Conservation (phyloP, 2,888 invertebrate genomes). For the Apamea sordens region DNA sequence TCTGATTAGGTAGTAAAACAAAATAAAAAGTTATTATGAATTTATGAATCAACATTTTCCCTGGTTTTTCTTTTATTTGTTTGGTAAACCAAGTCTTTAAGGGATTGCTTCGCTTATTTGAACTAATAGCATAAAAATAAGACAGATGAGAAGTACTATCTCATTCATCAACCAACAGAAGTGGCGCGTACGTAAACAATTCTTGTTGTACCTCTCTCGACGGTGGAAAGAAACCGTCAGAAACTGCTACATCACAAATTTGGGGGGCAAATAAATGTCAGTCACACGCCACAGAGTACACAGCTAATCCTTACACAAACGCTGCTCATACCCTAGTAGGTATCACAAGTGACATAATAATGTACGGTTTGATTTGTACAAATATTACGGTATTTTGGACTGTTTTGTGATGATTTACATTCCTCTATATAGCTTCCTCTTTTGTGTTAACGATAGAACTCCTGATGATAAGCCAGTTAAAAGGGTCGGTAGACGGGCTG, state of each 20-base stretch:
- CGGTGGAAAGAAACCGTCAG: constrained; percentile 42
- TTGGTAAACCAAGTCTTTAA: neutral
- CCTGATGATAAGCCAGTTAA: neutral
- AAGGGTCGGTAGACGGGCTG: neutral
- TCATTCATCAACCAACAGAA: constrained; percentile 14
- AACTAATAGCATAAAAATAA: neutral
- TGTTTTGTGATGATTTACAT: constrained; percentile 22
- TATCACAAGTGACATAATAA: constrained; percentile 56
- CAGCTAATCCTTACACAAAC: constrained; percentile 49
- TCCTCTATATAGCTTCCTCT: neutral
- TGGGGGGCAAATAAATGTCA: constrained; percentile 56
- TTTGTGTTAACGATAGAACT: neutral
- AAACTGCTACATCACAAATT: constrained; percentile 3
- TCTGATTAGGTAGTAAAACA: constrained; percentile 36
- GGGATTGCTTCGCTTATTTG: neutral
- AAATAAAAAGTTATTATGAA: constrained; percentile 23
- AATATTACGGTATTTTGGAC: constrained; percentile 41
- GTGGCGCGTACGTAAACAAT: constrained; percentile 10
- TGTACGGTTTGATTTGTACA: constrained; percentile 51
- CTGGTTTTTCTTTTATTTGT: neutral
- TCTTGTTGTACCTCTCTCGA: neutral
- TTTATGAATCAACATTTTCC: neutral
- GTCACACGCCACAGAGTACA: constrained; percentile 33
- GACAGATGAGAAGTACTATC: constrained; percentile 3
- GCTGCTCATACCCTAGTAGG: constrained; percentile 42